A percentile compares a stretch with the other conserved stretches of the same genome.
phyloP scores from a whole-genome alignment of 1,140 invertebrate species.

The Calephelis virginiensis region DNA sequence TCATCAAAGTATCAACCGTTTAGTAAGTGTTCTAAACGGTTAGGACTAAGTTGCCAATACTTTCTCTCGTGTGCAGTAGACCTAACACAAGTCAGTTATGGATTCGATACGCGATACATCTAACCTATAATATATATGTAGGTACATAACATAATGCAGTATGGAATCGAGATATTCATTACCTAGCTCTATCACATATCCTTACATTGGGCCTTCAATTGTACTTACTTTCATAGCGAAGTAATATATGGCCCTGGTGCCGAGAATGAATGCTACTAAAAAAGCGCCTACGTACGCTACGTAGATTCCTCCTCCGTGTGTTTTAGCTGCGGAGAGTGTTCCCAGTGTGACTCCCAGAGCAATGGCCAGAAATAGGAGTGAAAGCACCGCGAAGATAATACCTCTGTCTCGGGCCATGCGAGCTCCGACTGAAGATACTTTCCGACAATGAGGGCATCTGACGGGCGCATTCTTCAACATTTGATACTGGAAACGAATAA shows the following conservation, averaged over 20 bases:
- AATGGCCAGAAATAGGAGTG: conserved; percentile 85
- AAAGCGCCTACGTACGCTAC: conserved; percentile 91
- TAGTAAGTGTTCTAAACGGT: too few species aligned
- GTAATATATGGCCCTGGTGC: conserved; percentile 91
- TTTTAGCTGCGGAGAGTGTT: conserved; percentile 78
- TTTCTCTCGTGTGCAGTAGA: neutral
- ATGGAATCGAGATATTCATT: conserved; percentile 63
- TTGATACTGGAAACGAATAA: conserved; percentile 88
- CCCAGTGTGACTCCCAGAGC: conserved; percentile 89
- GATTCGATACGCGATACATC: conserved; percentile 30
- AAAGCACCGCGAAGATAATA: conserved; percentile 88
- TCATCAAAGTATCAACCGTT: too few species aligned
- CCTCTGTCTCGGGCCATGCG: conserved; percentile 89
- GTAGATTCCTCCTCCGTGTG: conserved; percentile 88
- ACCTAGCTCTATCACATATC: conserved; percentile 65
- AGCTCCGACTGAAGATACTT: conserved; percentile 94
- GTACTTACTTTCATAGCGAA: conserved; percentile 93
- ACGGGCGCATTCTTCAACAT: conserved; percentile 95
- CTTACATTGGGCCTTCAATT: conserved; percentile 89
- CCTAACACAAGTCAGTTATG: conserved; percentile 26
- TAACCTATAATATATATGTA: conserved; percentile 34
- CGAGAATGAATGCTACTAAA: conserved; percentile 84
- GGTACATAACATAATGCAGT: conserved; percentile 49
- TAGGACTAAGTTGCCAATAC: neutral
- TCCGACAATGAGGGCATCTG: conserved; percentile 96